Evolutionary conservation across 2,797 vertebrate species (phyloP).

Genomic region (Pseudomugil gertrudae): DNA sequence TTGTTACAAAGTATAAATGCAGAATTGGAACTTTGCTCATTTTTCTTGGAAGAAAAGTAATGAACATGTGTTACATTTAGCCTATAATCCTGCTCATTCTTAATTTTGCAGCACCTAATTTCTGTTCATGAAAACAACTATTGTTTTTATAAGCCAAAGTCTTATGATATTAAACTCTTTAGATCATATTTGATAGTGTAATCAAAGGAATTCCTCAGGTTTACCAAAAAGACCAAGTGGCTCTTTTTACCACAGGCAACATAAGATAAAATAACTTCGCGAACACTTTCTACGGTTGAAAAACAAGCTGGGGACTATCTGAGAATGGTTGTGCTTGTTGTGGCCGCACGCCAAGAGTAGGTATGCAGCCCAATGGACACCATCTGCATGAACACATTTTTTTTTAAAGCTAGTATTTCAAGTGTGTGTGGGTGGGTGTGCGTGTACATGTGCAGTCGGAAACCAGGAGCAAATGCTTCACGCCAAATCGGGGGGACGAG

Average conservation of each 20-base stretch:
- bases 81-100: slow-evolving; percentile 25
- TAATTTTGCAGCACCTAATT: slow-evolving; percentile 31
- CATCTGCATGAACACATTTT: slow-evolving; percentile 82
- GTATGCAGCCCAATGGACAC: slow-evolving; percentile 85
- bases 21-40: slow-evolving; percentile 20
- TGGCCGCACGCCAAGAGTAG: slow-evolving; percentile 81
- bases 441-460: slow-evolving; percentile 68
- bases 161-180: slow-evolving; percentile 19
- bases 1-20: slow-evolving; percentile 10
- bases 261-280: slow-evolving; percentile 79
- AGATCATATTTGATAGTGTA: slow-evolving; percentile 49
- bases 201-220: slow-evolving; percentile 68
- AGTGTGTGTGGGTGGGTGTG: slow-evolving; percentile 50
- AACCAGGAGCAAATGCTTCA: slow-evolving; percentile 81
- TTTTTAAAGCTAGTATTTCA: slow-evolving; percentile 73
- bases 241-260: slow-evolving; percentile 68
- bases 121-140: slow-evolving; percentile 41
- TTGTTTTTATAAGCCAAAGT: slow-evolving; percentile 22
- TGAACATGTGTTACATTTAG: slow-evolving; percentile 21
- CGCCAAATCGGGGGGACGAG: slow-evolving; percentile 80
- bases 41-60: slow-evolving; percentile 6
- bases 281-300: slow-evolving; percentile 74
- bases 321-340: slow-evolving; percentile 83
- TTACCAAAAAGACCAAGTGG: slow-evolving; percentile 63
- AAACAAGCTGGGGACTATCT: slow-evolving; percentile 82